phyloP scores from a whole-genome alignment of 2,113 vertebrate species.

The Scophthalmus maximus region DNA sequence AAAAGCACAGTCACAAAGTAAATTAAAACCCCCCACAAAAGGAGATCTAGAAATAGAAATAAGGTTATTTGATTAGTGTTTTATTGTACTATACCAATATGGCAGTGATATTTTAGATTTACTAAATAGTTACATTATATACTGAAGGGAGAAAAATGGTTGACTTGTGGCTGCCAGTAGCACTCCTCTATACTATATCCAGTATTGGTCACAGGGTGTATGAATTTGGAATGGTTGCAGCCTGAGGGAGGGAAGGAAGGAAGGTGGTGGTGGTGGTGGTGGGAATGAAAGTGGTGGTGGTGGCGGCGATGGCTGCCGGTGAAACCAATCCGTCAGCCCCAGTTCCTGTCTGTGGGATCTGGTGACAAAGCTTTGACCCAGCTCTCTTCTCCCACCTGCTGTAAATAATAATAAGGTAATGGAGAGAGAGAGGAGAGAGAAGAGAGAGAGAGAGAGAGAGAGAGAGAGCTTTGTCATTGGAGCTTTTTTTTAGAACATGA shows the following conservation, averaged over 20 bases:
- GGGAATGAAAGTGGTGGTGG: background rate
- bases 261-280: background rate
- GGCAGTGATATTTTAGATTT: conserved; percentile 1
- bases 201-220: too few species aligned
- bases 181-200: too few species aligned
- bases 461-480: background rate
- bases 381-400: conserved; percentile 47
- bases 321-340: conserved; percentile 67
- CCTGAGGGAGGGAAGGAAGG: conserved; percentile 11
- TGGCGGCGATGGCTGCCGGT: conserved; percentile 21
- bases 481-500: conserved; percentile 27
- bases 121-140: background rate
- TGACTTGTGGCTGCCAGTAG: conserved; percentile 10
- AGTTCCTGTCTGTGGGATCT: conserved; percentile 67
- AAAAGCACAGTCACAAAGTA: conserved; percentile 2
- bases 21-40: conserved; percentile 16
- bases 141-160: background rate
- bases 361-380: conserved; percentile 50
- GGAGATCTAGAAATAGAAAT: background rate
- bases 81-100: conserved; percentile 1
- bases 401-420: conserved; percentile 59
- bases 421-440: background rate
- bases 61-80: background rate
- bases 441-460: background rate
- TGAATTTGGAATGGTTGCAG: conserved; percentile 30